Evolutionary conservation across 2,888 invertebrate species (phyloP), one percentile per base, ranked within the genome.

Genomic region (Ditula angustiorana): DNA sequence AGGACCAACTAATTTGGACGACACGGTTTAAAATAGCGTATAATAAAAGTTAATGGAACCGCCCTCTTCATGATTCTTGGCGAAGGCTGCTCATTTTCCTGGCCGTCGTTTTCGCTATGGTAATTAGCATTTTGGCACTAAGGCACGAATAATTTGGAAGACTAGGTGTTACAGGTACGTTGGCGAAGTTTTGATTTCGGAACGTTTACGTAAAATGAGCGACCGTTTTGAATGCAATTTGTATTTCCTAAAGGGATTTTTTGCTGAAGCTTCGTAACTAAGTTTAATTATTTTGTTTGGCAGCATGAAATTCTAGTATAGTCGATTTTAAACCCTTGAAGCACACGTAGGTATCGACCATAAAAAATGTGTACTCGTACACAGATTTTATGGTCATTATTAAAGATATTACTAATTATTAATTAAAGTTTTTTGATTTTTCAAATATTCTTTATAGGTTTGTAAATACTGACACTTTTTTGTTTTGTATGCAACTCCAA

Each of bases 121-220:
- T 90, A 90, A 91, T 91, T 91, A 91, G 90, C 88, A 88, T 89
- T 90, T 90, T 90, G 90, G 88, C 88, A 86, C 87, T 88, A 88
- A 87, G 81, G 82, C 83, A 82, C 80, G 81, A 83, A 85, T 86
- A 85, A 89, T 86, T 87, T 87, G 82, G 82, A 81, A 82, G 80
- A 76, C 78, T 78, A 81, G 78, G 74, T 68, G 66, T 69, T 69
- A 68, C 66, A 66, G 66, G 68, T 68, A 61, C 60, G 60, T 46
- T 47, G 64, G 53, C 49, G 47, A 67, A 63, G 58, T 55, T 67
- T 53, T 63, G 67, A 63, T 67, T 67, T 59, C 21, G 21, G 46
- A 66, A 58, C 66, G 57, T 56, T 62, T 58, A 62, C 50, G 65
- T 47, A 10, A 50, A 56, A 61, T 55, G 60, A 53, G 49, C 61